Base-by-base conservation (phyloP, 2,113 vertebrate species). In the Nymphicus hollandicus region DNA sequence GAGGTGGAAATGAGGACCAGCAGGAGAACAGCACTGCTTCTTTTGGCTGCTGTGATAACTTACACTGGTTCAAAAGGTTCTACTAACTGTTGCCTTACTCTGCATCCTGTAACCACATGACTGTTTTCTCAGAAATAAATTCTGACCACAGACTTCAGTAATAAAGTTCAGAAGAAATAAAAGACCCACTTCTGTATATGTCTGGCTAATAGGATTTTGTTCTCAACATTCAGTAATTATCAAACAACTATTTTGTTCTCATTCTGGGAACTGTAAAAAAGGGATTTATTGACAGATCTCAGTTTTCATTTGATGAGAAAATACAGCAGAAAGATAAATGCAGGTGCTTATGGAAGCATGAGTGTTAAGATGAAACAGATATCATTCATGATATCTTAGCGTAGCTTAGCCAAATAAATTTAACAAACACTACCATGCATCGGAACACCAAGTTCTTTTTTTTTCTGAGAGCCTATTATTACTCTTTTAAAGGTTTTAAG, bases 21-120 rank as follows among this genome's bases (percentile, higher is more conserved):
- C 3, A 18, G 33, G 27, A 74, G 15, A 11, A 65, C 6, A 31
- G 5, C 2, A 1, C 5, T 49, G 2, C 1, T 25, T 46, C 43
- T 88, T 74, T n/a, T 50, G 37, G 17, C 29, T 55, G 11, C 13
- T 63, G 20, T 58, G 17, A 46, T 9, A 50, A 11, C 4, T 49
- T 73, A 37, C 4, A 9, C 7, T 33, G 8, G 9, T 5, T 74
- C 10, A 47, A 64, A 60, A 39, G 2, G 29, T 71, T 85, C 2
- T 2, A n/a, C 31, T 46, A 33, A 49, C 9, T 44, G 16, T 39
- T 83, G 43, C 29, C 27, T 84, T 19, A 25, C 19, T 70, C 49
- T 49, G 8, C 31, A 81, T 53, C 44, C 55, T 7, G 1, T 44
- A 60, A 91, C 76, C 13, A 5, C 23, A 9, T 20, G 6, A 29